Evolutionary conservation across 2,113 vertebrate species (phyloP), one percentile per base, ranked within the genome.

Genomic region (Nycticebus coucang): DNA sequence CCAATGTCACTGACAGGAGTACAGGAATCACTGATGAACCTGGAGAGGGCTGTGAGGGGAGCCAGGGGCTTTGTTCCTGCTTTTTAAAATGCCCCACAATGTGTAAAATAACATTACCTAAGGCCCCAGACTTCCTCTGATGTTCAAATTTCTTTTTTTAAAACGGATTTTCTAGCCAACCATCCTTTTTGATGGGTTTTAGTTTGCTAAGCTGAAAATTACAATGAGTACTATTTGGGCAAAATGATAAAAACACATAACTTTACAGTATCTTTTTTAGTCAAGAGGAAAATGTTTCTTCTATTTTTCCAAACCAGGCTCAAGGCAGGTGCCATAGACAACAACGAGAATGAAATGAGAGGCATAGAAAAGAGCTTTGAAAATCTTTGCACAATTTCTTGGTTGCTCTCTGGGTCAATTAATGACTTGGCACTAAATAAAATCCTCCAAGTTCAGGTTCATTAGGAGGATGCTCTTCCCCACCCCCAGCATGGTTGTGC

Each of bases 291-390:
- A 35, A 1, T 15, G 33, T 60, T 64, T 74, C 37, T 79, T 88
- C 59, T 84, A 14, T 91, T 87, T 84, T 81, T 84, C 60, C 15
- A 93, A 77, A 74, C n/a, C 74, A 94, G 21, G 26, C 35, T 85
- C 64, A 26, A 59, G 45, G 37, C 41, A 90, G 26, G 82, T 71
- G 28, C 81, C 41, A 5, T 0, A 14, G 19, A 6, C 6, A 2
- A 10, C 21, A 24, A 1, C 60, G n/a, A 33, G 35, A 59, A 64
- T 50, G 6, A 24, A 14, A 14, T 1, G n/a, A 69, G n/a, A 30
- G 10, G 19, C 24, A 13, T 15, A 17, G 2, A 1, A 50, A 86
- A 37, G 37, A 33, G 5, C 13, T 14, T 9, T 28, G 68, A 59
- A 19, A 50, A 87, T n/a, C 53, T 28, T 24, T 18, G 12, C 41